These are phyloP conservation scores for Echiichthys vipera DNA, from an alignment of 2,797 vertebrate genomes.

Conservation along the genomic window DNA sequence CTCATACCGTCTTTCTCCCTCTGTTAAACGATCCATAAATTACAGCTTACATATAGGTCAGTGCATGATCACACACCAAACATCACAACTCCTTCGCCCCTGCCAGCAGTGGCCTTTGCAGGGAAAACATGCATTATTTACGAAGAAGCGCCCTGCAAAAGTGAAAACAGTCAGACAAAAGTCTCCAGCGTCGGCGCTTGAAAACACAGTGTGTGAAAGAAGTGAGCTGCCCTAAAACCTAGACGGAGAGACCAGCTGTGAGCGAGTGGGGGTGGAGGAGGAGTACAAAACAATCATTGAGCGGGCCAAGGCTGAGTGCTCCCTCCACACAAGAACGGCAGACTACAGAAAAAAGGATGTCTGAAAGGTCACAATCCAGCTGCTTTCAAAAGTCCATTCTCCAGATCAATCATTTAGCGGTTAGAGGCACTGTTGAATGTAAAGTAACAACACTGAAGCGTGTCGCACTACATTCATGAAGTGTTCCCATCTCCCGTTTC, in stretches of 20 bases:
- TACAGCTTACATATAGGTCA: slow-evolving; percentile 4
- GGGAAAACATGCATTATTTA: slow-evolving; percentile 69
- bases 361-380: slow-evolving; percentile 66
- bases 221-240: slow-evolving; percentile 41
- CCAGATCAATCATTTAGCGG: slow-evolving; percentile 47
- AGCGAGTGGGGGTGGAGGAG: slow-evolving; percentile 27
- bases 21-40: neutral
- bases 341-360: slow-evolving; percentile 1
- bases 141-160: slow-evolving; percentile 44
- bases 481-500: neutral
- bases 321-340: slow-evolving; percentile 4
- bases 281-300: slow-evolving; percentile 59
- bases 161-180: slow-evolving; percentile 44
- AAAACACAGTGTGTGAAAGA: slow-evolving; percentile 53
- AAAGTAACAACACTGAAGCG: slow-evolving; percentile 4
- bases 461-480: slow-evolving; percentile 14
- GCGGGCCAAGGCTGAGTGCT: slow-evolving; percentile 49
- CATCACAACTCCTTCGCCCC: slow-evolving; percentile 24
- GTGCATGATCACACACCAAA: neutral
- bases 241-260: slow-evolving; percentile 59
- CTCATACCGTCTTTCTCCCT: neutral
- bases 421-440: slow-evolving; percentile 15
- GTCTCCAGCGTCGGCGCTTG: slow-evolving; percentile 40
- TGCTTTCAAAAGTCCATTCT: slow-evolving; percentile 48
- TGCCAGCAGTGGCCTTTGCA: slow-evolving; percentile 49